phyloP scores from a whole-genome alignment of 1,140 invertebrate species.

The Akabosia matsudoensis region DNA sequence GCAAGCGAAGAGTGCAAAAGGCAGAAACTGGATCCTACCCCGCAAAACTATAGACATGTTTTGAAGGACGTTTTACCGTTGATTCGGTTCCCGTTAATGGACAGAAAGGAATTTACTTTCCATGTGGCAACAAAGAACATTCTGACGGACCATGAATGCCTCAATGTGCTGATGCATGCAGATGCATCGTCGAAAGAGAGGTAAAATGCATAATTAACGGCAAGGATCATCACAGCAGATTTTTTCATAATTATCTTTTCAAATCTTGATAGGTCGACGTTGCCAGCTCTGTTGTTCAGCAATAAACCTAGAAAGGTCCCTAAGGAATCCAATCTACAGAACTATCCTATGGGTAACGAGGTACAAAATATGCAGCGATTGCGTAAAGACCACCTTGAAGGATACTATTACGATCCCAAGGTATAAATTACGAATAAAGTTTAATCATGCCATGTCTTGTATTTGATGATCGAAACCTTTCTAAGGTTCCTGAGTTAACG shows the following conservation, averaged over 20 bases:
- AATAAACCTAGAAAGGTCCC: constrained; percentile 24
- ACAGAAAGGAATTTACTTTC: constrained; percentile 33
- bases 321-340: neutral
- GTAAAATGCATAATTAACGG: neutral
- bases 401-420: constrained; percentile 30
- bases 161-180: constrained; percentile 34
- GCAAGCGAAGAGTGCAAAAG: constrained; percentile 36
- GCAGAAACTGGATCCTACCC: constrained; percentile 31
- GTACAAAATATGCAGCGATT: neutral
- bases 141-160: constrained; percentile 33
- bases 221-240: too few species aligned
- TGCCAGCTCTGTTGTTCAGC: constrained; percentile 28
- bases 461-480: neutral
- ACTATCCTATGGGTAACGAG: neutral
- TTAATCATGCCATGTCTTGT: too few species aligned
- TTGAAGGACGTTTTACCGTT: constrained; percentile 30
- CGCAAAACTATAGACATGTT: constrained; percentile 27
- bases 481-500: neutral
- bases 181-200: constrained; percentile 33
- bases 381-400: constrained; percentile 9
- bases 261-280: constrained; percentile 15
- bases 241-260: neutral
- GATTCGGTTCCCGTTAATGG: constrained; percentile 34
- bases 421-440: neutral
- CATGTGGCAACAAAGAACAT: constrained; percentile 33